phyloP scores from a whole-genome alignment of 1,140 invertebrate genomes.

The Arctopsyche grandis region DNA sequence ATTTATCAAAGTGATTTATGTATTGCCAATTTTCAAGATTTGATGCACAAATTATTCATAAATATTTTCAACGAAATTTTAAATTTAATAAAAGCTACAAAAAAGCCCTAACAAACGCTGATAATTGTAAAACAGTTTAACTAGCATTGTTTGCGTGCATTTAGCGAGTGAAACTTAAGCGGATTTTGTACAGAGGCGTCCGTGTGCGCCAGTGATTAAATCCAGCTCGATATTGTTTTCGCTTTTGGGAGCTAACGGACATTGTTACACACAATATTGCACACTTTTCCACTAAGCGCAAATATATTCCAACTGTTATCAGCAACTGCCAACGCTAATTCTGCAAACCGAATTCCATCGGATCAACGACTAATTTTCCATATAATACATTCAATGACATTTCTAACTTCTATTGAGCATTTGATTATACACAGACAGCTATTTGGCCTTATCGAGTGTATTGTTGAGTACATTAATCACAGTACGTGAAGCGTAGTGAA shows the following conservation, averaged over 20 bases:
- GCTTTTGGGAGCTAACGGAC: constrained; percentile 24
- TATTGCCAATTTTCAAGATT: too few relatives aligned
- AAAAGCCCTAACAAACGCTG: too few relatives aligned
- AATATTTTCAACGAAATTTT: too few relatives aligned
- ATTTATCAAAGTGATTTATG: too few relatives aligned
- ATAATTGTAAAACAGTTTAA: too few relatives aligned
- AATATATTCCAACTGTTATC: background rate
- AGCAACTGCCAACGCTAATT: background rate
- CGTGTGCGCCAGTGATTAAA: constrained; percentile 46
- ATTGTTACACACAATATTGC: constrained; percentile 32
- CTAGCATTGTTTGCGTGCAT: too few relatives aligned
- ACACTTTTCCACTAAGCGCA: background rate
- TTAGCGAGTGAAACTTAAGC: background rate
- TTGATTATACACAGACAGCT: background rate
- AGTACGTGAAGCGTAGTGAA: background rate
- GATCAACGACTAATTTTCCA: too few relatives aligned
- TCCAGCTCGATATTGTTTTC: constrained; percentile 45
- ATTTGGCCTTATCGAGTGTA: background rate
- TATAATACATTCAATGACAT: too few relatives aligned
- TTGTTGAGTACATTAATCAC: constrained; percentile 4
- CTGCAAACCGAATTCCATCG: too few relatives aligned
- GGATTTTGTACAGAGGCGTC: background rate
- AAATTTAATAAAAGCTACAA: too few relatives aligned
- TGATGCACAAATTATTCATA: too few relatives aligned
- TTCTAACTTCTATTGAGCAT: too few relatives aligned